Base-by-base conservation (phyloP, 2,797 vertebrate genomes). In the Varecia variegata region DNA sequence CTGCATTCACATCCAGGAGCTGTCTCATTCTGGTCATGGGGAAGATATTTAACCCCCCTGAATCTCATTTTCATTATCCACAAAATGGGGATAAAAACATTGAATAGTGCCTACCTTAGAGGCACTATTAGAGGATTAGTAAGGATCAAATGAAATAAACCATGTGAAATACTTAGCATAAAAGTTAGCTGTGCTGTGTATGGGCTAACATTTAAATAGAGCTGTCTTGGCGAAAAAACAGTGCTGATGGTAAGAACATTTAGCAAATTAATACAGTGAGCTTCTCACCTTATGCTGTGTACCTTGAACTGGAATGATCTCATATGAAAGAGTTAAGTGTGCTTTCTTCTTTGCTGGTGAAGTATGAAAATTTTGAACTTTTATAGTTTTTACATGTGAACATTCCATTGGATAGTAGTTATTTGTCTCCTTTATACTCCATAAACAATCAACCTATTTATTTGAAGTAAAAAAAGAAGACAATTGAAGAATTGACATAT, bases 21-120 rank as follows among this genome's bases (percentile, higher is more conserved):
- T 47, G 3, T 71, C 43, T 76, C 52, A 35, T 93, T 62, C 13
- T 77, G 70, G 40, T 67, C 43, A 9, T 54, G 23, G 2, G 38
- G 65, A 84, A 95, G 54, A 76, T 67, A 47, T 45, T 74, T 68
- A 93, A 90, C 32, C 56, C 2, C 13, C 47, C 23, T 3, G 4
- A 92, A 38, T 88, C 65, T 91, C 65, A 68, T 79, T 95, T 95
- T 80, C 14, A 60, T 90, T n/a, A 68, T 90, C 50, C 68, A 14
- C 74, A 58, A 95, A 94, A 68, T 95, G 47, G 23, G 3, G 4
- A 74, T 82, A 91, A 71, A 94, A 74, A 89, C 27, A 58, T 58
- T 58, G 23, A 58, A 27, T 54, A 43, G 4, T 65, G 13, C n/a
- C 38, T 85, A 35, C 27, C 25, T 87, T 97, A 38, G 56, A 58